Percentiles rank a stretch among this genome's conserved stretches.
These are phyloP conservation scores for Drosophila biarmipes DNA, from an alignment of 1,140 invertebrate species.

Conservation along the genomic window DNA sequence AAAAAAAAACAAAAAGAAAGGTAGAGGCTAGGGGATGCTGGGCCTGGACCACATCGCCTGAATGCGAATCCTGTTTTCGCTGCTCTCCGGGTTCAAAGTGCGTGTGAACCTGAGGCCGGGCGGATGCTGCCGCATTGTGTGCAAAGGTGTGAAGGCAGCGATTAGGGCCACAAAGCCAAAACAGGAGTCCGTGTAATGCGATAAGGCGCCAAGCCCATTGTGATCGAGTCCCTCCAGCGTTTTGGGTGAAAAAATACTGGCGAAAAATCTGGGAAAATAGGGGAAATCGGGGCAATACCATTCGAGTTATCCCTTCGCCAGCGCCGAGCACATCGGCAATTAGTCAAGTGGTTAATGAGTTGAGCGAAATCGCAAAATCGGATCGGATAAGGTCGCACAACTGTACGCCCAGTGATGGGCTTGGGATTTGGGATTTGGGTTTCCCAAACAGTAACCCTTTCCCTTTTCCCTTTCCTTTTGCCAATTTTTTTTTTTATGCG, in stretches of 20 bases:
- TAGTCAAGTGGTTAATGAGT: conserved; percentile 83
- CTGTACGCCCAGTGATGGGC: conserved; percentile 43
- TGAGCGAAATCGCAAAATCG: conserved; percentile 61
- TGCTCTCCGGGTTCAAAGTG: conserved; percentile 70
- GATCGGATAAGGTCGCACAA: conserved; percentile 29
- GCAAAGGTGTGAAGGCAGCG: conserved; percentile 68
- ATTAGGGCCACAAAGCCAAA: conserved; percentile 60
- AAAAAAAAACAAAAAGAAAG: conserved; percentile 1
- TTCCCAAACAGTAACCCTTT: conserved; percentile 19
- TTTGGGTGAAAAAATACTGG: conserved; percentile 48
- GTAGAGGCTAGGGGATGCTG: conserved; percentile 69
- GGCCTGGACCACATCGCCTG: conserved; percentile 9
- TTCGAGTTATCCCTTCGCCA: conserved; percentile 19
- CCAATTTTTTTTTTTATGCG: not conserved
- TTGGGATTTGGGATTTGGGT: conserved; percentile 39
- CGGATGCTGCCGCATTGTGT: conserved; percentile 74
- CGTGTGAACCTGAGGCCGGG: conserved; percentile 66
- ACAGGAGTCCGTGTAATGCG: conserved; percentile 63
- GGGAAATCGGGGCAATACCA: conserved; percentile 17
- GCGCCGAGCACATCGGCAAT: conserved; percentile 62
- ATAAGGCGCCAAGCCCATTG: conserved; percentile 68
- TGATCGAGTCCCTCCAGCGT: conserved; percentile 32
- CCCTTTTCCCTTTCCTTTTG: conserved; percentile 3
- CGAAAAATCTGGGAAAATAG: too few species aligned
- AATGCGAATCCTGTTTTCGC: conserved; percentile 25